Evolutionary conservation across 2,888 invertebrate species (phyloP), one percentile per base, ranked within the genome.

Genomic region (Emmelina monodactyla): DNA sequence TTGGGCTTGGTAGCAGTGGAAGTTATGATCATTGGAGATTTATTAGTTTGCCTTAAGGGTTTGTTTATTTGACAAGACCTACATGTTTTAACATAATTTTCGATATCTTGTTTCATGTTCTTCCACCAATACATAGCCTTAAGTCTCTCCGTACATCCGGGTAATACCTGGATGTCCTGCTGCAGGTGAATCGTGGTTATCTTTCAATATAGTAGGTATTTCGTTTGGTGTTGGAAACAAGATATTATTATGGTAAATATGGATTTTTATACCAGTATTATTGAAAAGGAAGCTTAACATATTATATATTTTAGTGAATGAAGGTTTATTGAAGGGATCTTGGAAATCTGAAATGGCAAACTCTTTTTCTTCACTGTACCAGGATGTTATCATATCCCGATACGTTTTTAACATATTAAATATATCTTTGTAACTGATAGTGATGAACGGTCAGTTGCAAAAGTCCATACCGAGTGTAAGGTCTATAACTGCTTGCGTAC

Each of bases 101-200:
- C 44, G 1, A 51, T 39, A 14, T 51, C 51, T 1, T 25, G 14
- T 3, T 36, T 32, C 47, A 49, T 49, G 4, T 16, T 14, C 22
- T 50, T 49, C 49, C 48, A 50, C 12, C 38, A 45, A 30, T 37
- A 51, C 14, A 22, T 28, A 31, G 43, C 43, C 37, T 39, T 42
- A 1, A 49, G 37, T 12, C 38, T 16, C 6, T 33, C n/a, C 38
- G 25, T 37, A 40, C 49, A 49, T 48, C 28, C 46, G 28, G 1
- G n/a, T 4, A 1, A 35, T 32, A 4, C 49, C 49, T 13, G 41
- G 29, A 31, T 46, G 45, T 7, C 46, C 44, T 1, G 48, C 45
- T 7, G 45, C 43, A 9, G 46, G 44, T 6, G 42, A 34, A 14
- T 46, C 46, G 14, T 46, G 47, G 29, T 47, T 45, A 30, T 49